Percentiles rank a stretch among this genome's conserved stretches.
Conservation (phyloP, 2,113 vertebrate genomes). For the Sus scrofa region T2T-Sscrofa CM000823.6:59391501-59392000, state of each 20-base stretch:
- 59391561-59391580: background rate
- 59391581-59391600: background rate
- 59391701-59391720: too few species aligned
- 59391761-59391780: background rate
- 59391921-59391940: background rate
- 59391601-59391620: background rate
- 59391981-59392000: background rate
- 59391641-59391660: background rate
- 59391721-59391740: too few species aligned
- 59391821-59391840: background rate
- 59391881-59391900: background rate
- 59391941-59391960: background rate
- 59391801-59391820: fast-evolving
- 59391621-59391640: background rate
- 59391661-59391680: background rate
- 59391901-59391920: background rate
- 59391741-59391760: too few species aligned
- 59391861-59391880: background rate
- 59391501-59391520: too few species aligned
- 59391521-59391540: background rate
- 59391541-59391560: background rate
- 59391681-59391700: background rate
- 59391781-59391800: background rate
- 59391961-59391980: background rate
- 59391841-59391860: background rate